Conservation (phyloP, 2,113 vertebrate genomes). For the Sorex araneus region DNA sequence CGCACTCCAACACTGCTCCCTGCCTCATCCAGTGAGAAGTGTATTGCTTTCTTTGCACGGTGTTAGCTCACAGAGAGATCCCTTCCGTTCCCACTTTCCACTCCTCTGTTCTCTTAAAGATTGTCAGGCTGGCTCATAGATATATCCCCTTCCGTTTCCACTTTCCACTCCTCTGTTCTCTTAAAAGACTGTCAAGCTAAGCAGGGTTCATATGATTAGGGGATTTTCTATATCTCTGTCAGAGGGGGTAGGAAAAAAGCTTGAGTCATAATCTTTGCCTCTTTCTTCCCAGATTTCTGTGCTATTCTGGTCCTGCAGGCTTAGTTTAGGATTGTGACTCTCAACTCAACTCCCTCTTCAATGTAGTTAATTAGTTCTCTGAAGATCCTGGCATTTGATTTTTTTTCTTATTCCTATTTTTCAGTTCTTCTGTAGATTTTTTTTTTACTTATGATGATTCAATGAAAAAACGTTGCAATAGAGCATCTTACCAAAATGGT, state of each 20-base stretch:
- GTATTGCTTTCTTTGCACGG: neutral
- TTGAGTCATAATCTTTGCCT: conserved; percentile 58
- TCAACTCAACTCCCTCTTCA: neutral
- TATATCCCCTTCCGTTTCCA: neutral
- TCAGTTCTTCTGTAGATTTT: neutral
- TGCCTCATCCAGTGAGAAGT: neutral
- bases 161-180: neutral
- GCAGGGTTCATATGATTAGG: neutral
- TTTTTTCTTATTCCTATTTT: conserved; percentile 9
- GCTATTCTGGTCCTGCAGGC: conserved; percentile 63
- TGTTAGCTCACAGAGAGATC: neutral
- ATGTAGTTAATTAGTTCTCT: conserved; percentile 62
- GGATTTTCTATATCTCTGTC: conserved; percentile 51
- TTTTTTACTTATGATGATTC: neutral
- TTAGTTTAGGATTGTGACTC: conserved; percentile 59
- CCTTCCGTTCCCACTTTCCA: neutral
- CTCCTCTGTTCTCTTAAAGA: neutral
- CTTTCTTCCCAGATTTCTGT: conserved; percentile 61
- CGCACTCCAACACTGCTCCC: neutral
- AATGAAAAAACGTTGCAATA: neutral
- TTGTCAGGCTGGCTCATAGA: neutral
- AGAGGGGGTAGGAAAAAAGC: neutral
- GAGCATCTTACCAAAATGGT: neutral
- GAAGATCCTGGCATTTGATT: neutral
- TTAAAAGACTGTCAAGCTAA: neutral